Percentiles rank a stretch among this genome's conserved stretches.
These are phyloP conservation scores for Notothenia rossii DNA, from an alignment of 2,113 vertebrate genomes.

Conservation along the genomic window DNA sequence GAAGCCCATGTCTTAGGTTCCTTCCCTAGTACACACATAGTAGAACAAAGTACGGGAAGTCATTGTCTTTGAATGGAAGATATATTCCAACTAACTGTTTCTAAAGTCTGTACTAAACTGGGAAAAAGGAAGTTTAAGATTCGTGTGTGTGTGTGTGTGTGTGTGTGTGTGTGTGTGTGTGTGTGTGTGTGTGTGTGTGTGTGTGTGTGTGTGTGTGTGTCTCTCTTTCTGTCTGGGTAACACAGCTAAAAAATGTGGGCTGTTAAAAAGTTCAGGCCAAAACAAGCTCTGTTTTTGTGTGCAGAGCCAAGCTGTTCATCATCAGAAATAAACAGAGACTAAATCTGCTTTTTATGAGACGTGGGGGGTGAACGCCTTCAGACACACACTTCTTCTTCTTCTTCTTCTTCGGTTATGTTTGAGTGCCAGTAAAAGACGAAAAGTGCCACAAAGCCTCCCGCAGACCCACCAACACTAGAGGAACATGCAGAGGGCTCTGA, in stretches of 20 bases:
- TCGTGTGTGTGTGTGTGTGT: neutral
- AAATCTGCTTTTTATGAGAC: neutral
- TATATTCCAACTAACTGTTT: too few relatives aligned
- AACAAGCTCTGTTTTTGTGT: conserved; percentile 43
- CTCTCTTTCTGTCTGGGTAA: neutral
- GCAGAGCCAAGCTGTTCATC: conserved; percentile 25
- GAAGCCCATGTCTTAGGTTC: too few relatives aligned
- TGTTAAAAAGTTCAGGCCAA: conserved; percentile 50
- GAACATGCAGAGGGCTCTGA: neutral
- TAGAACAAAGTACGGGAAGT: too few relatives aligned
- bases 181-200: too few relatives aligned
- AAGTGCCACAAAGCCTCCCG: neutral
- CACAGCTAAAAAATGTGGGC: conserved; percentile 51
- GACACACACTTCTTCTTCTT: neutral
- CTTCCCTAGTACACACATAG: too few relatives aligned
- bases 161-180: neutral
- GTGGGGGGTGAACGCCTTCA: neutral
- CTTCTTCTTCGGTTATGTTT: neutral
- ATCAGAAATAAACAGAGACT: conserved; percentile 18
- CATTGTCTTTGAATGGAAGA: too few relatives aligned
- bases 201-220: neutral
- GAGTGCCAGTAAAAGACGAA: too few relatives aligned
- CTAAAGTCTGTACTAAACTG: too few relatives aligned
- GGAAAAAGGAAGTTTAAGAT: too few relatives aligned
- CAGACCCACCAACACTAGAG: neutral